Evolutionary conservation across 2,113 vertebrate species (phyloP), one percentile per base, ranked within the genome.

Genomic region (Gavia stellata): DNA sequence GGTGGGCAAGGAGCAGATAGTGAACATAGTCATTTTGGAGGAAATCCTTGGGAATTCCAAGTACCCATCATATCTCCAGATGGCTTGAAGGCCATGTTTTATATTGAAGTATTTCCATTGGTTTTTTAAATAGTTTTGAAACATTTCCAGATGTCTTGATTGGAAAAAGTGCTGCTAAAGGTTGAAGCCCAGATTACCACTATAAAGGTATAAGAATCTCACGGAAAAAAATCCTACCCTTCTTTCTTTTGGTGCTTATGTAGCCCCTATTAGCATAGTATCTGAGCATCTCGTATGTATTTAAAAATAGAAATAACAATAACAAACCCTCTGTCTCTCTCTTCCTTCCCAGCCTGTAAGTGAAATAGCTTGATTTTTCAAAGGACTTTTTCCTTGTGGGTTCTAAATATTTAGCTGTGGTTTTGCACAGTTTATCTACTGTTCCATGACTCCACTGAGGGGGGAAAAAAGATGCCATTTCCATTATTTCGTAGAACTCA

Each of bases 231-330:
- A n/a, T 68, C 28, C 68, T 71, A 38, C 73, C 34, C n/a, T 55
- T 85, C 63, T 91, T 78, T 79, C 24, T 92, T 78, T 87, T 52
- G 19, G 21, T 93, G 67, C 72, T 94, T 93, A 44, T 59, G 40
- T 71, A 92, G 65, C 71, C 63, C 67, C 59, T 87, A 73, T 91
- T 40, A 73, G 80, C 59, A 61, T 61, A 78, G 47, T 71, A 88
- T 94, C 75, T 75, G 40, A 95, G 12, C 66, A 95, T 94, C 85
- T 95, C 9, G 0, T 84, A 52, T 4, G 15, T 85, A 55, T 95
- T 96, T 95, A 92, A 95, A 97, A 97, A 96, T 93, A 96, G 94
- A 95, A 97, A 83, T 93, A 96, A 88, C 81, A 94, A 79, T 82
- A 92, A 81, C 47, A 93, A 94, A 81, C 70, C 19, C 50, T 92